These are phyloP conservation scores for Heliopora coerulea DNA, from an alignment of 92 coral and sea anemone genomes.

Conservation along the genomic window DNA sequence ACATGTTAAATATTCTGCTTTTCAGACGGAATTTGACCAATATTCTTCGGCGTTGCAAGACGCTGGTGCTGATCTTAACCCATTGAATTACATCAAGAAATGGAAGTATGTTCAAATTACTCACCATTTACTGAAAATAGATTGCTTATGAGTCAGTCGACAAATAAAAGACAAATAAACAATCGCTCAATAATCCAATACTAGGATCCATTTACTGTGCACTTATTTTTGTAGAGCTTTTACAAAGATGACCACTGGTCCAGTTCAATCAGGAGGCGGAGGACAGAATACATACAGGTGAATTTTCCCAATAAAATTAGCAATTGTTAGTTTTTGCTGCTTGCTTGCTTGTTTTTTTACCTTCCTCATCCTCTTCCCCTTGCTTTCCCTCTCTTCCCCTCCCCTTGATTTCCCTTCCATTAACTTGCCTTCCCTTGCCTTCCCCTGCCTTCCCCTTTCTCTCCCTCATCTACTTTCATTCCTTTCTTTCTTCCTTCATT, in stretches of 20 bases:
- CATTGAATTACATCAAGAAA: slow-evolving; percentile 87
- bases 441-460: too few species aligned
- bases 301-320: background rate
- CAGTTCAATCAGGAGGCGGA: slow-evolving; percentile 97
- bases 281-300: slow-evolving; percentile 98
- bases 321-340: too few species aligned
- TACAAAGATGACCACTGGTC: slow-evolving; percentile 82
- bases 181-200: too few species aligned
- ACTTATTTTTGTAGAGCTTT: slow-evolving; percentile 66
- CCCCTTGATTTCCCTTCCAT: too few species aligned
- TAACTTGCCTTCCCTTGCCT: too few species aligned
- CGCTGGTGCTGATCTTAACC: slow-evolving; percentile 78
- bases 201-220: too few species aligned
- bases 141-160: background rate
- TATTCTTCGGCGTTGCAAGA: slow-evolving; percentile 81
- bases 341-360: too few species aligned
- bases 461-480: too few species aligned
- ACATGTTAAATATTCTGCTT: background rate
- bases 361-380: too few species aligned
- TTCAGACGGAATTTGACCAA: slow-evolving; percentile 94
- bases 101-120: slow-evolving; percentile 71
- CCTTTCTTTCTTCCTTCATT: too few species aligned
- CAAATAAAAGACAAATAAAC: too few species aligned
- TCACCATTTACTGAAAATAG: background rate
- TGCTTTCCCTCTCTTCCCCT: too few species aligned